Conservation (phyloP, 2,888 invertebrate species). For the Andrena bucephala region DNA sequence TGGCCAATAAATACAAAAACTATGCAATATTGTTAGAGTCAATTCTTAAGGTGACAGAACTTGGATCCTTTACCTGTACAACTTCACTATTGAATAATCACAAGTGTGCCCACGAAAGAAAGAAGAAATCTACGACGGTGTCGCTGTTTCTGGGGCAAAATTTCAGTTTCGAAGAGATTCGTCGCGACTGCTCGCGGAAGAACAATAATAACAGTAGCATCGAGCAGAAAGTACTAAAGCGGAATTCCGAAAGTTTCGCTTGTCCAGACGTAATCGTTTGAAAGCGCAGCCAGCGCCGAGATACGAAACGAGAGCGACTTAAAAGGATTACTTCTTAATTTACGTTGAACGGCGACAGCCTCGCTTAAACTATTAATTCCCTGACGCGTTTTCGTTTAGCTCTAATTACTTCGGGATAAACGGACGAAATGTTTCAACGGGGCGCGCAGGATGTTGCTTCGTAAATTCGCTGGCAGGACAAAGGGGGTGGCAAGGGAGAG, state of each 20-base stretch:
- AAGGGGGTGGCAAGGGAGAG: conserved; percentile 3
- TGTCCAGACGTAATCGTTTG: conserved; percentile 30
- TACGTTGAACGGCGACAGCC: conserved; percentile 28
- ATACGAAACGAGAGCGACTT: conserved; percentile 21
- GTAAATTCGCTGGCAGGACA: conserved; percentile 32
- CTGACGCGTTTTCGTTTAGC: conserved; percentile 25
- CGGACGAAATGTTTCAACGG: conserved; percentile 33
- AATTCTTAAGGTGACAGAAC: too few species aligned
- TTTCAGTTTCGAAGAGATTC: not conserved
- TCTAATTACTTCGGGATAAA: conserved; percentile 38
- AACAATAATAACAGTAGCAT: not conserved
- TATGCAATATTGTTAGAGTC: too few species aligned
- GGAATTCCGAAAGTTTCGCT: conserved; percentile 24
- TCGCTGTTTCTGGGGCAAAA: not conserved
- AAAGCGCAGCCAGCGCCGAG: not conserved
- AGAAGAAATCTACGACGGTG: not conserved
- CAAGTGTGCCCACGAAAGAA: too few species aligned
- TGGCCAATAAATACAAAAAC: too few species aligned
- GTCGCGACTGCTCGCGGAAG: not conserved
- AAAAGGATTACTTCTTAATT: conserved; percentile 47
- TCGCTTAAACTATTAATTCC: conserved; percentile 51
- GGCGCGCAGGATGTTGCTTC: not conserved
- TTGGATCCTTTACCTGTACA: too few species aligned
- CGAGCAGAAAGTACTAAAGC: not conserved
- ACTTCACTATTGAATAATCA: not conserved